Evolutionary conservation across 2,888 invertebrate species (phyloP), one percentile per base, ranked within the genome.

Genomic region (Fragum fragum): DNA sequence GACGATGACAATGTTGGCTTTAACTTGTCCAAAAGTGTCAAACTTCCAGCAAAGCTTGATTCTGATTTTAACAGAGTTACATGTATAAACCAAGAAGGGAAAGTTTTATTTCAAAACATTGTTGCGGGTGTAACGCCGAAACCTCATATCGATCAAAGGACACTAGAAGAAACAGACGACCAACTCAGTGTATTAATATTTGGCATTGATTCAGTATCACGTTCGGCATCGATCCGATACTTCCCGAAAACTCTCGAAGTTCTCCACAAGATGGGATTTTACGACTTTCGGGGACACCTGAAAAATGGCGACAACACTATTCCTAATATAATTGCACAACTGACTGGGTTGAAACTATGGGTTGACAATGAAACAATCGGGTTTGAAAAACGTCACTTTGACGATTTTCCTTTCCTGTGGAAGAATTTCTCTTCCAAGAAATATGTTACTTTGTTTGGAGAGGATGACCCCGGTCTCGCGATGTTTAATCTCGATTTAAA

Each of bases 141-240:
- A 18, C 21, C 36, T 9, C n/a, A 55, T 21, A 53, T 21, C 26
- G 59, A 29, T 6, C 23, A 29, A 23, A 9, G 9, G 32, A 18
- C 7, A 3, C 47, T 52, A 14, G 39, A 53, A 21, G 7, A 5
- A 11, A 36, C n/a, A 18, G 52, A 72, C 0, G 73, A 81, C 14
- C 18, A 70, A 16, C 61, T 42, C 21, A 82, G 69, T 57, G 16
- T 82, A 6, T n/a, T 82, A 9, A 23, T 82, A 59, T 82, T 82
- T 28, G 82, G 82, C 0, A 70, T 82, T 52, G 81, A 82, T 72
- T 82, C 81, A 23, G 72, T 82, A 7, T 82, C 82, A 5, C 29
- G 82, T 21, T 70, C 76, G 18, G 57, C 75, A 52, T 75, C 76
- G 7, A 39, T 79, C 7, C 57, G 82, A 36, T 72, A 76, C 32